A percentile compares a stretch with the other conserved stretches of the same genome.
phyloP scores from a whole-genome alignment of 2,797 vertebrate genomes.

The Spondyliosoma cantharus region DNA sequence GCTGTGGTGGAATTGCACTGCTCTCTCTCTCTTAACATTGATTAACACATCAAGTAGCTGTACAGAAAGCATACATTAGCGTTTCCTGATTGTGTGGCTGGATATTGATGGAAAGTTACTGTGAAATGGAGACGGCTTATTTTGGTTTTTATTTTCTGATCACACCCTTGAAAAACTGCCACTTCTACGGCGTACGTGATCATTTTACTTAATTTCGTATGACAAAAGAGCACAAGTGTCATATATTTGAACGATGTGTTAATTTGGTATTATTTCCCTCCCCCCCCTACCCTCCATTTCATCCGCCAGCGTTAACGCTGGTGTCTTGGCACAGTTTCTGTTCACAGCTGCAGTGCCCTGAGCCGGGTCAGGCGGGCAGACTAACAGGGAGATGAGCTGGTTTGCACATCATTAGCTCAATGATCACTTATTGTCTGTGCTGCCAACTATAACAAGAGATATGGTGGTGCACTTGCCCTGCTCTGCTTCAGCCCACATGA shows the following conservation, averaged over 20 bases:
- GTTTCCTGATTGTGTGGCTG: neutral
- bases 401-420: constrained; percentile 75
- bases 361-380: constrained; percentile 59
- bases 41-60: constrained; percentile 25
- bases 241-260: constrained; percentile 4
- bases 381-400: constrained; percentile 52
- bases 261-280: constrained; percentile 6
- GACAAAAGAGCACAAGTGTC: neutral
- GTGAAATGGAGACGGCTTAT: neutral
- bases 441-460: constrained; percentile 64
- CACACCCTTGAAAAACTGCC: constrained; percentile 14
- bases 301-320: constrained; percentile 33
- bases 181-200: neutral
- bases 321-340: constrained; percentile 58
- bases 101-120: constrained; percentile 10
- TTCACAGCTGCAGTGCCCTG: constrained; percentile 64
- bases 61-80: constrained; percentile 7
- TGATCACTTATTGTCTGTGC: constrained; percentile 65
- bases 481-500: constrained; percentile 10
- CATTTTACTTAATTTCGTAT: neutral
- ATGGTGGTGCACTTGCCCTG: constrained; percentile 26
- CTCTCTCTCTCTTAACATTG: constrained; percentile 43
- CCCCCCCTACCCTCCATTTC: constrained; percentile 5
- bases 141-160: constrained; percentile 20
- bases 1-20: constrained; percentile 27